Evolutionary conservation across 2,113 vertebrate species (phyloP), one percentile per base, ranked within the genome.

Genomic region (Trichechus manatus): DNA sequence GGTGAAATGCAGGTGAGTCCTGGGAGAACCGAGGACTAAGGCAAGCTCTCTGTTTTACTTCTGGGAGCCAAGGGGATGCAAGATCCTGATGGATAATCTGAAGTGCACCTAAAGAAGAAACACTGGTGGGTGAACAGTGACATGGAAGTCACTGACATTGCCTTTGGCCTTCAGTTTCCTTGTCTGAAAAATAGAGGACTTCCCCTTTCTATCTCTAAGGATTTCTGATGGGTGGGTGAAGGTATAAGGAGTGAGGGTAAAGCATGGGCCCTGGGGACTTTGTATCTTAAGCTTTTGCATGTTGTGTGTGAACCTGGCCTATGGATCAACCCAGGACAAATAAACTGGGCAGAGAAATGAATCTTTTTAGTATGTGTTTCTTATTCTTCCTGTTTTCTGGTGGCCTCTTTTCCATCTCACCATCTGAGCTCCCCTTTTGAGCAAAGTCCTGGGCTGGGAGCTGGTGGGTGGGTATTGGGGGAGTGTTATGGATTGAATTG

Each of bases 281-380:
- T 23, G 33, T 66, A 61, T 80, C 86, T 92, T n/a, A 42, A 64
- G 17, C 36, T 59, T 44, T 66, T 94, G 80, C 70, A 72, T 39
- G 61, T 56, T 53, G 25, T 93, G 17, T 85, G 6, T 97, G 80
- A 96, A 93, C 9, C 47, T 74, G 44, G 87, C 44, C 20, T 91
- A 42, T 89, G 74, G 77, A 56, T 75, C 59, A 80, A 96, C 5
- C 15, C 25, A 19, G 14, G 29, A 72, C 42, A 23, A 97, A 97
- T 97, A 97, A 97, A 97, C 70, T 33, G 79, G 89, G 47, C 68
- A 80, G 50, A 96, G 44, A 91, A 93, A 92, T 66, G 39, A 74
- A 91, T 66, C 77, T 78, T 56, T 61, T 93, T 68, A 91, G 63
- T 61, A 61, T 91, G n/a, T 96, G 33, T 94, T 96, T 95, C 86